Evolutionary conservation across 2,113 vertebrate genomes (phyloP).

Genomic region (Gopherus evgoodei): DNA sequence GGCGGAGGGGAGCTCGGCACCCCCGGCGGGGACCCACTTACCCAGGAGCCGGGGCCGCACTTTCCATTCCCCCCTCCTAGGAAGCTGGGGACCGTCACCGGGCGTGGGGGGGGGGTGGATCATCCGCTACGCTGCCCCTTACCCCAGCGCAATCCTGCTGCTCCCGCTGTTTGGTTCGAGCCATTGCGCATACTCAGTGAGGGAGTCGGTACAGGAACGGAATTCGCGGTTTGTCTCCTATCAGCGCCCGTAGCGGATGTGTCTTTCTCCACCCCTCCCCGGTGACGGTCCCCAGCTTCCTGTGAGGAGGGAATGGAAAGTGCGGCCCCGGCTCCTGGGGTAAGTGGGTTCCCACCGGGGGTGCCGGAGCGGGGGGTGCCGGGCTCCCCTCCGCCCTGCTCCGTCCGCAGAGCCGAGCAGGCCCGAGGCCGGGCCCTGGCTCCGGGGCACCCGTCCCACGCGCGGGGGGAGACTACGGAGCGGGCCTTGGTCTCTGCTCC

Average conservation of each 20-base stretch:
- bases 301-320: constrained; percentile 39
- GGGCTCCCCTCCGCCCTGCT: not conserved
- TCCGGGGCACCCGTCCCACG: not conserved
- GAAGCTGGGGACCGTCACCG: constrained; percentile 15
- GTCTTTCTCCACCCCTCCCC: not conserved
- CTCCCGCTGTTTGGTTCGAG: not conserved
- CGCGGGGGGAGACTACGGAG: not conserved
- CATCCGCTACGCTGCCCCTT: not conserved
- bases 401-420: not conserved
- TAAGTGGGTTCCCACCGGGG: not conserved
- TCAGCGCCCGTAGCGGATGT: constrained; percentile 25
- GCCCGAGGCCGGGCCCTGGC: not conserved
- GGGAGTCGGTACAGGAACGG: not conserved
- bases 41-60: constrained; percentile 1
- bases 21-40: not conserved
- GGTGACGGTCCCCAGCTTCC: constrained; percentile 22
- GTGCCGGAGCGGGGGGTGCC: not conserved
- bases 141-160: not conserved
- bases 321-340: constrained; percentile 11
- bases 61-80: constrained; percentile 31
- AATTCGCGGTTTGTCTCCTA: constrained; percentile 26
- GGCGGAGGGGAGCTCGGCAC: not conserved
- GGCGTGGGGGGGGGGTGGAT: not conserved
- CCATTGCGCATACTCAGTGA: not conserved
- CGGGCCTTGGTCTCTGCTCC: not conserved